Evolutionary conservation across 2,113 vertebrate genomes (phyloP), one percentile per base, ranked within the genome.

Genomic region (Ceyx cyanopectus): DNA sequence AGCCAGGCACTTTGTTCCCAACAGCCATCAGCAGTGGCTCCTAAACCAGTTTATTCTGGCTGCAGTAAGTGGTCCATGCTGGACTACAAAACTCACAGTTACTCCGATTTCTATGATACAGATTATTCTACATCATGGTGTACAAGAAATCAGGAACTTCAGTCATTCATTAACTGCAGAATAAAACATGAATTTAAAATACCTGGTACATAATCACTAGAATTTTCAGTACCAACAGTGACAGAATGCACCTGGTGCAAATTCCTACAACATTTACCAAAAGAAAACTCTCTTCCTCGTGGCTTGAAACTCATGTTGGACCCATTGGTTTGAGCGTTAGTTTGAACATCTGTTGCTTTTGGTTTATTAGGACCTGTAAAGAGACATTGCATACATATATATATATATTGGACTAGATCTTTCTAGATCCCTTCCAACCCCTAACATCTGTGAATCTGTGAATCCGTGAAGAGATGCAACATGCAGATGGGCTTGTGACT

Each of bases 281-380:
- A 98, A 60, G 97, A 98, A 95, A 98, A 98, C 8, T 97, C 98
- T 95, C 68, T 97, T 86, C 97, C 97, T 50, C 96, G 95, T 53
- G 94, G 91, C 84, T 95, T 98, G 21, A 78, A 96, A 46, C 29
- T 89, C n/a, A n/a, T n/a, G n/a, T n/a, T n/a, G n/a, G n/a, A n/a
- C n/a, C n/a, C n/a, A n/a, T n/a, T n/a, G n/a, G n/a, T n/a, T n/a
- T n/a, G n/a, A n/a, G n/a, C n/a, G n/a, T n/a, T n/a, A n/a, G n/a
- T n/a, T n/a, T n/a, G n/a, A n/a, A n/a, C n/a, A n/a, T n/a, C n/a
- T n/a, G n/a, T n/a, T n/a, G n/a, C n/a, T n/a, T n/a, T n/a, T n/a
- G n/a, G n/a, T n/a, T n/a, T n/a, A n/a, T n/a, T n/a, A n/a, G n/a
- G n/a, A n/a, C n/a, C n/a, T n/a, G n/a, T n/a, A n/a, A n/a, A n/a